These are phyloP conservation scores for Bradypodion pumilum DNA, from an alignment of 2,797 vertebrate species.

Conservation along the genomic window DNA sequence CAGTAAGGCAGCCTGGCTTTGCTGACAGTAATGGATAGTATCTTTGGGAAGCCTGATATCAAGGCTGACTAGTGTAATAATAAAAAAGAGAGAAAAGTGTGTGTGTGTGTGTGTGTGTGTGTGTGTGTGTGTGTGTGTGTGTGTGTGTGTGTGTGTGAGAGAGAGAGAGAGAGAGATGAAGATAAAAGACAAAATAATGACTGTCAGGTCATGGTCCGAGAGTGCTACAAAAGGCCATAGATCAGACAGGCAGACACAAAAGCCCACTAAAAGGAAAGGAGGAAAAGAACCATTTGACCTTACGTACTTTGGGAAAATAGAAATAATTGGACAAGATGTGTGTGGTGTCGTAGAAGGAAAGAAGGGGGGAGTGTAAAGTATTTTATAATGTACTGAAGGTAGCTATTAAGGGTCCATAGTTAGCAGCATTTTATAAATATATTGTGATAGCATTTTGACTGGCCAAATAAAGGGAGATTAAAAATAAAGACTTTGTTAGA, in stretches of 20 bases:
- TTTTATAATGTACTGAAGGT: constrained; percentile 30
- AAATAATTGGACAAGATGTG: background rate
- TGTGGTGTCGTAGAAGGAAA: constrained; percentile 37
- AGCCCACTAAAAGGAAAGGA: constrained; percentile 76
- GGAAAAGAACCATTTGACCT: constrained; percentile 59
- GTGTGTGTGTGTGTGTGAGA: background rate
- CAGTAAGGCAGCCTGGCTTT: constrained; percentile 64
- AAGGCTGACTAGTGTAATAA: constrained; percentile 88
- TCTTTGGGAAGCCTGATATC: constrained; percentile 86
- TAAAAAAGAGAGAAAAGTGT: constrained; percentile 62
- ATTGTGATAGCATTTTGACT: constrained; percentile 37
- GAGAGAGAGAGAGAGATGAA: constrained; percentile 71
- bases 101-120: too few species aligned
- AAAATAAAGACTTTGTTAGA: constrained; percentile 40
- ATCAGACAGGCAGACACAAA: constrained; percentile 83
- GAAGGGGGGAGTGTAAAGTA: constrained; percentile 49
- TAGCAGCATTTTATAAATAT: constrained; percentile 44
- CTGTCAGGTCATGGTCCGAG: constrained; percentile 83
- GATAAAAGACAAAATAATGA: constrained; percentile 89
- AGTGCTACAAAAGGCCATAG: constrained; percentile 80
- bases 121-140: too few species aligned
- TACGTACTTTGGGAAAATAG: constrained; percentile 41
- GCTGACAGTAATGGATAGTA: constrained; percentile 93
- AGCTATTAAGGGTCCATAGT: constrained; percentile 52
- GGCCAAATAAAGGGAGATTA: constrained; percentile 35